Evolutionary conservation across 2,888 invertebrate genomes (phyloP), one percentile per base, ranked within the genome.

Genomic region (Blera fallax): DNA sequence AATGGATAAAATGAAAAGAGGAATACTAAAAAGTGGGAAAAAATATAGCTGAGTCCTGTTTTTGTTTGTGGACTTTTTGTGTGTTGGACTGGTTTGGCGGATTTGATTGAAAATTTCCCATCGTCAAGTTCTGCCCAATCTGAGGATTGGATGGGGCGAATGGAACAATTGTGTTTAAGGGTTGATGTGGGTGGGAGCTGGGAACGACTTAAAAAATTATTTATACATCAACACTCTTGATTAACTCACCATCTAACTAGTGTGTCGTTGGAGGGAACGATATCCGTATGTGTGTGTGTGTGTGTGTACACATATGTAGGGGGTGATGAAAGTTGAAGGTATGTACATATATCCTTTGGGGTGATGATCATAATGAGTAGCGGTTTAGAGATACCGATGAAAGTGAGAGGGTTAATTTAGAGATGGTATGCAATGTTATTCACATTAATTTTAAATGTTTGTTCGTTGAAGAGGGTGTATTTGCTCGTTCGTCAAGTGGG

Each of bases 41-140:
- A 54, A 74, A 40, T 43, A 52, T 18, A 24, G 45, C 27, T 54
- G 8, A 54, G 2, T 43, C 43, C 14, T 32, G 18, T 70, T 34
- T 62, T 50, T 21, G n/a, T n/a, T n/a, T n/a, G n/a, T 40, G 6
- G 10, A 8, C 3, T 52, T 58, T 72, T 52, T 32, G 72, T 64
- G 69, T 43, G 60, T 56, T 73, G 69, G 40, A 73, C 70, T 76
- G 84, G 70, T 62, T 81, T 70, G 76, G 52, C 8, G 80, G 54
- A 65, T 76, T 80, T 81, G 64, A 85, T 85, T 85, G 76, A 76
- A 85, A 54, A 29, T 65, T 76, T 81, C 50, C 65, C 52, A 65
- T 45, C 54, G 64, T 48, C 34, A 16, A 21, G 43, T 81, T 74
- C 34, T 10, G 48, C 34, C 29, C 14, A 45, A 29, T 34, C 34